Evolutionary conservation across 2,113 vertebrate species (phyloP), one percentile per base, ranked within the genome.

Genomic region (Cephalopterus ornatus): DNA sequence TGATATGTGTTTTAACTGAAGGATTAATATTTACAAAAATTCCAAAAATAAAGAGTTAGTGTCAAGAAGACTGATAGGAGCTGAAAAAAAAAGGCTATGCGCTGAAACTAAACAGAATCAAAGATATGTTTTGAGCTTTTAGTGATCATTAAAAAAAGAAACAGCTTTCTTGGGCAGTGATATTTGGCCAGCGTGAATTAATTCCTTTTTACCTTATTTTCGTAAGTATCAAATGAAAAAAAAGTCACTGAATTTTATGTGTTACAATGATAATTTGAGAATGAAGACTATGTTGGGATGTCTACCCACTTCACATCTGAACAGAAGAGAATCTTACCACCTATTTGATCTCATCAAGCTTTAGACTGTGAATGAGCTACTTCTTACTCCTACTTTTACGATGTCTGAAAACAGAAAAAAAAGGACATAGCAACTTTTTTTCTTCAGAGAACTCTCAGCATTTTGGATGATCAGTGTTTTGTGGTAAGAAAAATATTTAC

Each of bases 1-100:
- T 46, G 5, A 92, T 59, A 75, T 71, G 33, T 19, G 4, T 24
- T 74, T 74, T 67, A 55, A 21, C 59, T 67, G 47, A 71, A 74
- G 7, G 7, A 70, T 9, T 66, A 78, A 44, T 18, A 6, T 32
- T 77, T 62, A 62, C 6, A 71, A 58, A 16, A 70, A 42, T 11
- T 58, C 12, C 20, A 55, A 50, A 90, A 62, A 32, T 28, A 70
- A 56, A 67, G 11, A 39, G 22, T 47, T 59, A 41, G 1, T 27
- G 6, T 37, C 52, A 59, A 63, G 30, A 65, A 58, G 30, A 67
- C 12, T 47, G 35, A 42, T 4, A 55, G 11, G 9, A 85, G 65
- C 2, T 1, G 3, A 19, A 18, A 27, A 49, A 49, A 27, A 28
- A 35, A 2, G 33, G 1, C 6, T 27, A 16, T 27, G 7, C 30